Percentiles rank a stretch among this genome's conserved stretches.
Conservation (phyloP, 2,797 vertebrate genomes). For the Leuciscus waleckii region DNA sequence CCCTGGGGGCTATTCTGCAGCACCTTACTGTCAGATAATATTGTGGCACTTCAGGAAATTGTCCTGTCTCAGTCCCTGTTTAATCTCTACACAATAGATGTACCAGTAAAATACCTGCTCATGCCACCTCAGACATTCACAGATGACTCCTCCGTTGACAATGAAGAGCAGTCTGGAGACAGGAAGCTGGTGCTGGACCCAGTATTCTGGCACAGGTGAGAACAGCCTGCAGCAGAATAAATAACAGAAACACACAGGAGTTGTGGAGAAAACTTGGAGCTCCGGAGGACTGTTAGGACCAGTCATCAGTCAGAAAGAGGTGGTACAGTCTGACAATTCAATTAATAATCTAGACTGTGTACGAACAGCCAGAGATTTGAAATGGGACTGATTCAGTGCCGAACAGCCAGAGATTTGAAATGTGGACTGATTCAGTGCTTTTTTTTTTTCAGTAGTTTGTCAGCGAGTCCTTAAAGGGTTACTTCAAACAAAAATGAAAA, state of each 20-base stretch:
- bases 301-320: not conserved
- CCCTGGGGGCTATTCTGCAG: not conserved
- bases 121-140: constrained; percentile 17
- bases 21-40: constrained; percentile 5
- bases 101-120: not conserved
- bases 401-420: not conserved
- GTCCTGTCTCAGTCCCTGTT: not conserved
- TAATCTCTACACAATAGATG: not conserved
- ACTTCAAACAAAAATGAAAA: not conserved
- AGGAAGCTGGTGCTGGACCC: not conserved
- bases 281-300: not conserved
- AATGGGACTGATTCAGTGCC: not conserved
- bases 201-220: constrained; percentile 2
- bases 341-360: not conserved
- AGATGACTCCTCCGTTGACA: constrained; percentile 8
- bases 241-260: not conserved
- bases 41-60: constrained; percentile 8
- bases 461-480: not conserved
- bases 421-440: not conserved
- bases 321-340: constrained; percentile 10
- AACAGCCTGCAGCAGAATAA: constrained; percentile 12
- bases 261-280: not conserved
- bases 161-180: not conserved
- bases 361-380: not conserved
- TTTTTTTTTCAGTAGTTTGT: not conserved